Base-by-base conservation (phyloP, 2,888 invertebrate genomes). In the Eristalis tenax region DNA sequence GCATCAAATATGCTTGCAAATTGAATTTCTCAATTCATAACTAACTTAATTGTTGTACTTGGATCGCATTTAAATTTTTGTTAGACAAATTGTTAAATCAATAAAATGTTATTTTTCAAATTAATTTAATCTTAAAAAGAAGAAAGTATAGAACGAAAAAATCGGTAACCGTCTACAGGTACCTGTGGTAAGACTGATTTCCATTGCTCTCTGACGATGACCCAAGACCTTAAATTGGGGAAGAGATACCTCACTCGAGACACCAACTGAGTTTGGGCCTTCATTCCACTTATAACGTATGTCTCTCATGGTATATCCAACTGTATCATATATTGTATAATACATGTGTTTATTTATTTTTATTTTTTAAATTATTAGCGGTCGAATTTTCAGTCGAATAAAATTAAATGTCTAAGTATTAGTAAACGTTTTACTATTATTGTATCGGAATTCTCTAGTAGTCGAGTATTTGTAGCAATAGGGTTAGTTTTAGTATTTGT, bases 141-240 rank as follows among this genome's bases (percentile, higher is more conserved):
- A 66, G 38, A 71, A 61, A 65, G 90, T 89, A 89, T 90, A 91
- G 65, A 61, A 83, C 69, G 91, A 90, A 89, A 90, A 92, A 92
- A 91, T 92, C 93, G 93, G 93, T 93, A 92, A 93, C 93, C 93
- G 93, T 93, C 94, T 93, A 94, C 93, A 94, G 94, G 94, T 97
- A 98, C 98, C 98, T 96, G 98, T 98, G 94, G 98, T 98, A 93
- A 98, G 97, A 94, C 97, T 97, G 95, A 98, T 98, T 95, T 98
- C 98, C 97, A 97, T 97, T 93, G 97, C 97, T 93, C 97, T 97
- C 95, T 98, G 98, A 92, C 97, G 97, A 95, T 98, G 98, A 93
- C 98, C 98, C 94, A 98, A 96, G 94, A 98, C 98, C 96, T 98
- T 97, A 96, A 98, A 98, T 95, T 98, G 98, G 94, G 98, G 98